Percentiles rank a stretch among this genome's conserved stretches.
phyloP scores from a whole-genome alignment of 2,113 vertebrate genomes.

The Chionomys nivalis region DNA sequence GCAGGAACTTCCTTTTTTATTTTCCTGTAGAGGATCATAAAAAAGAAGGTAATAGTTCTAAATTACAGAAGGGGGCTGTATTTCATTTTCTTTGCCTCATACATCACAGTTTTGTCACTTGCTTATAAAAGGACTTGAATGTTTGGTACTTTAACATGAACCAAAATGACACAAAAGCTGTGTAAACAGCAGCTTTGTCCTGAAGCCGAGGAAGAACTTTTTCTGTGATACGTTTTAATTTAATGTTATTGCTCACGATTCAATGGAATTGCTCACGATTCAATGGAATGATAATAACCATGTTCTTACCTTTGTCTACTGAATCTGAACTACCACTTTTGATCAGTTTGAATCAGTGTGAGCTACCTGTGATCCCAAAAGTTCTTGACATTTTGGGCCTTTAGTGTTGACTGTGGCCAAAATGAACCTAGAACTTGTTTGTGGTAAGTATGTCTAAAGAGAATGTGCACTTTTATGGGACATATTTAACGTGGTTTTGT shows the following conservation, averaged over 20 bases:
- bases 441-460: not conserved
- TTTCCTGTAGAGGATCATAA: constrained; percentile 8
- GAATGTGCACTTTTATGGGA: not conserved
- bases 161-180: not conserved
- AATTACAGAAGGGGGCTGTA: not conserved
- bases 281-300: not conserved
- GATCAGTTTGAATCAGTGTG: not conserved
- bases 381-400: not conserved
- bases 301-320: not conserved
- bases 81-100: constrained; percentile 26
- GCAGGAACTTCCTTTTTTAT: constrained; percentile 14
- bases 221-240: not conserved
- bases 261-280: not conserved
- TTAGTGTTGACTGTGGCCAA: not conserved
- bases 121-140: not conserved
- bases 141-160: not conserved
- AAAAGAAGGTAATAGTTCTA: constrained; percentile 23
- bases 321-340: not conserved
- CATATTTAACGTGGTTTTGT: not conserved
- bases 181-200: not conserved
- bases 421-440: not conserved
- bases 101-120: not conserved
- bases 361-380: not conserved
- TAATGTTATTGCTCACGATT: not conserved
- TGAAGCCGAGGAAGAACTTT: not conserved